Base-by-base conservation (phyloP, 2,888 invertebrate genomes). In the Calliphora vomitoria region DNA sequence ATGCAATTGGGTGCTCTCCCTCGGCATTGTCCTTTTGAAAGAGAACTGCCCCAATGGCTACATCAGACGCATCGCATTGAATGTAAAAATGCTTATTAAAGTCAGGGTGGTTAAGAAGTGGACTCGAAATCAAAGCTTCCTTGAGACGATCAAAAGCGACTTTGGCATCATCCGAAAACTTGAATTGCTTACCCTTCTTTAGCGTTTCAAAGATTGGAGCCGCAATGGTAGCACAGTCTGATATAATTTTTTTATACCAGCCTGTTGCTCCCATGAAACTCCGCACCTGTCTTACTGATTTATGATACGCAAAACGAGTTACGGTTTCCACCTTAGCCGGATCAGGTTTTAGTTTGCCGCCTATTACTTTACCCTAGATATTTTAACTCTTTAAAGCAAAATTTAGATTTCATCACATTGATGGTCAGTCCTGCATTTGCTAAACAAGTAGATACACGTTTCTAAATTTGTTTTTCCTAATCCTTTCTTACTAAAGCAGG, bases 401-500 rank as follows among this genome's bases (percentile, higher is more conserved):
- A 47, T 47, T 47, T 47, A 47, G 47, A 47, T 13, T 47, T 47
- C 10, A 10, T 10, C 10, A 47, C 47, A 47, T 47, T 47, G 13
- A 47, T 47, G 47, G 47, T 47, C 13, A 47, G 47, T 10, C 47
- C 47, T 10, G 47, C 47, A 4, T 47, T 13, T 47, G 47, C 13
- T 47, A 47, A 47, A 47, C 47, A 13, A 13, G 1, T 13, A 47
- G 47, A 10, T 47, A 47, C 47, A 13, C 47, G 47, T 47, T 47
- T 47, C 47, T 15, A 47, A 15, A 47, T 47, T 3, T 47, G 31
- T 60, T 8, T 44, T 55, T 8, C 55, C 44, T 2, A 44, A 20
- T 10, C 66, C 76, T 38, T 20, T 20, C 3, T 78, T 78, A 6
- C 20, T 53, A 15, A 13, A 76, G 53, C 76, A 64, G n/a, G 76